These are phyloP conservation scores for Drosophila birchii DNA, from an alignment of 2,888 invertebrate species.

Conservation along the genomic window DNA sequence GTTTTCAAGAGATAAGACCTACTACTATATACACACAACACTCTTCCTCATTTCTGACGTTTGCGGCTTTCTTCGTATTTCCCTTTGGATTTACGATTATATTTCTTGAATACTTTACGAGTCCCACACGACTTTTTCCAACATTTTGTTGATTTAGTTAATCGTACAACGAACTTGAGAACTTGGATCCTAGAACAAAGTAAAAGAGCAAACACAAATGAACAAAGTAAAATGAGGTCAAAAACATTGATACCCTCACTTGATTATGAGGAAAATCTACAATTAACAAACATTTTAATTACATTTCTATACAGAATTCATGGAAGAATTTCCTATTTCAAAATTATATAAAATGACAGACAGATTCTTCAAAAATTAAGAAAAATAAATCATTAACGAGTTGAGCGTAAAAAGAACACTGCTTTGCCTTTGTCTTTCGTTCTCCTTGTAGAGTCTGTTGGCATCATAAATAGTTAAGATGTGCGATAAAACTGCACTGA, in stretches of 20 bases:
- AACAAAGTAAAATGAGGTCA: slow-evolving; percentile 1
- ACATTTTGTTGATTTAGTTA: slow-evolving; percentile 65
- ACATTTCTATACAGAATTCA: not conserved
- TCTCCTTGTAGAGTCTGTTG: slow-evolving; percentile 16
- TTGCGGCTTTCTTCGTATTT: not conserved
- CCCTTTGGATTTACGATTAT: slow-evolving; percentile 11
- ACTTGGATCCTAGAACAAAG: slow-evolving; percentile 50
- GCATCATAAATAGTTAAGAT: slow-evolving; percentile 56
- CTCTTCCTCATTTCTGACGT: slow-evolving; percentile 4
- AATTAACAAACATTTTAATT: not conserved
- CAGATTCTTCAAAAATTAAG: not conserved
- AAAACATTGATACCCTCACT: slow-evolving; percentile 9
- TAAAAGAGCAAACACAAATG: slow-evolving; percentile 19
- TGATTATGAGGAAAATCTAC: not conserved
- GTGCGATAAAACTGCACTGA: slow-evolving; percentile 62
- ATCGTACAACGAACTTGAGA: slow-evolving; percentile 76
- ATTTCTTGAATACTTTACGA: slow-evolving; percentile 19
- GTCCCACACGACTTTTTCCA: slow-evolving; percentile 29
- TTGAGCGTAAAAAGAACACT: not conserved
- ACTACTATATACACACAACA: not conserved
- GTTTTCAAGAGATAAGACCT: slow-evolving; percentile 14
- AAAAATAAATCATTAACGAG: slow-evolving; percentile 6
- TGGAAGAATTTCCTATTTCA: not conserved
- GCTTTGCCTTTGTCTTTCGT: not conserved
- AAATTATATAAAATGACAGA: not conserved